Evolutionary conservation across 2,113 vertebrate species (phyloP).

Genomic region (Collichthys lucidus): DNA sequence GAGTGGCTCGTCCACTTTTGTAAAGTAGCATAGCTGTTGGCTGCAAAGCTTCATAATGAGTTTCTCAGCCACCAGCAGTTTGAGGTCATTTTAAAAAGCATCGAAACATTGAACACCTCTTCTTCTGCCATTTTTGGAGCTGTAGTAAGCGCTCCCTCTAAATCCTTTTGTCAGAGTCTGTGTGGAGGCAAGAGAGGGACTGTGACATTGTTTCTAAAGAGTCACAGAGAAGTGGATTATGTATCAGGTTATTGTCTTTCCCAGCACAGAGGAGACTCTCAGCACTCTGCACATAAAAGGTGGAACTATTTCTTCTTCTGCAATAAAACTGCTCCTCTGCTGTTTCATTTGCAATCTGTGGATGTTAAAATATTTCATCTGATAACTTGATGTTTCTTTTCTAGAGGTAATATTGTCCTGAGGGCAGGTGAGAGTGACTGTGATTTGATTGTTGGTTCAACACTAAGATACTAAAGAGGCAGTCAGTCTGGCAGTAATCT

Average conservation of each 20-base stretch:
- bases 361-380: too few relatives aligned
- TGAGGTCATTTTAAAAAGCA: not conserved
- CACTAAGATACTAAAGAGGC: too few relatives aligned
- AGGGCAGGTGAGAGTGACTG: too few relatives aligned
- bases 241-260: not conserved
- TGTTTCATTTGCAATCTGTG: slow-evolving; percentile 5
- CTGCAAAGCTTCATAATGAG: not conserved
- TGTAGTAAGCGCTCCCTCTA: not conserved
- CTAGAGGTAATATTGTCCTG: too few relatives aligned
- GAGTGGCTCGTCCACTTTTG: too few relatives aligned
- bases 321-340: not conserved
- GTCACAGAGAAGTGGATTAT: not conserved
- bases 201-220: not conserved
- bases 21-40: too few relatives aligned
- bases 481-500: too few relatives aligned
- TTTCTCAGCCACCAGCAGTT: not conserved
- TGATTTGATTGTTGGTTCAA: too few relatives aligned
- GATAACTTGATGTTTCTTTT: too few relatives aligned
- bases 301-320: not conserved
- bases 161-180: not conserved
- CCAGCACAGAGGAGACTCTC: not conserved
- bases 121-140: not conserved
- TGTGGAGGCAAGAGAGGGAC: not conserved
- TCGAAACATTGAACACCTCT: not conserved
- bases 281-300: not conserved